These are phyloP conservation scores for Lutjanus erythropterus DNA, from an alignment of 2,113 vertebrate species.

Conservation along the genomic window DNA sequence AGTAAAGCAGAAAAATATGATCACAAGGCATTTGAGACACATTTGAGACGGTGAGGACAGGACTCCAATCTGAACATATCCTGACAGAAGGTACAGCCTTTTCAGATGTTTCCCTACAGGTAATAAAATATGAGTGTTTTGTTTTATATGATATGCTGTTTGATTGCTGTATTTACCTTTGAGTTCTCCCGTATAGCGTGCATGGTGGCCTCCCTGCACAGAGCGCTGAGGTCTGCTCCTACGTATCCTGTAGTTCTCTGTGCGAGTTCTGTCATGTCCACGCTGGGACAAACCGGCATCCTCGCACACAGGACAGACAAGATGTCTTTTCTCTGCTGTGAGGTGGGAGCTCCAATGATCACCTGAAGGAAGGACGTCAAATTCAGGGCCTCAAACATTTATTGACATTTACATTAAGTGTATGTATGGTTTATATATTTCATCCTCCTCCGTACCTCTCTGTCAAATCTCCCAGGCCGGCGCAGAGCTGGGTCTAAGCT, in stretches of 20 bases:
- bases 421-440: background rate
- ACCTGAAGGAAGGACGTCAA: slow-evolving; percentile 78
- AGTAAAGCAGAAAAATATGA: background rate
- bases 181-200: slow-evolving; percentile 84
- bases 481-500: slow-evolving; percentile 92
- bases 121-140: background rate
- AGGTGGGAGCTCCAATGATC: slow-evolving; percentile 91
- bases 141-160: fast-evolving
- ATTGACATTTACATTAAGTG: background rate
- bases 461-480: slow-evolving; percentile 93
- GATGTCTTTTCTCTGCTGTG: slow-evolving; percentile 89
- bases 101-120: background rate
- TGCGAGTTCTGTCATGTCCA: slow-evolving; percentile 87
- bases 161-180: slow-evolving; percentile 81
- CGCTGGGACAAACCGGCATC: slow-evolving; percentile 85
- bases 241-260: slow-evolving; percentile 92
- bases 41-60: background rate
- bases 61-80: background rate
- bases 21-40: background rate
- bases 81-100: background rate
- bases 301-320: slow-evolving; percentile 86
- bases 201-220: slow-evolving; percentile 95
- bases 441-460: slow-evolving; percentile 86
- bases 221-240: slow-evolving; percentile 93
- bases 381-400: background rate